Percentiles rank a stretch among this genome's conserved stretches.
Evolutionary conservation across 64 coral and sea anemone species (phyloP).

Genomic region (Exaiptasia diaphana): DNA sequence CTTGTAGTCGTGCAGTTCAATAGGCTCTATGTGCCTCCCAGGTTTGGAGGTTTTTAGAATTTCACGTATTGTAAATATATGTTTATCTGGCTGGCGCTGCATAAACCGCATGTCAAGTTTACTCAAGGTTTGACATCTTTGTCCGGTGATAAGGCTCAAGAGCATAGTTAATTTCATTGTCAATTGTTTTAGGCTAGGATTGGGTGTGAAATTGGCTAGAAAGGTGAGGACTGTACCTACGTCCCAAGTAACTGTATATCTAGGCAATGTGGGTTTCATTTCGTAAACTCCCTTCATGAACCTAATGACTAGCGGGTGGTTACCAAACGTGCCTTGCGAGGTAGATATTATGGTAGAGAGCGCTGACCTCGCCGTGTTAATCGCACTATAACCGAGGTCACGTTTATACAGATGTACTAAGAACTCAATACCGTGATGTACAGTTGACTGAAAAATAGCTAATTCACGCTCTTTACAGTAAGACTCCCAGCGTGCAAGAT

Average conservation of each 20-base stretch:
- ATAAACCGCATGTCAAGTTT: constrained; percentile 5
- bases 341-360: neutral
- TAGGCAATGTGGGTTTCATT: neutral
- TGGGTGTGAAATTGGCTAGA: neutral
- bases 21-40: constrained; percentile 13
- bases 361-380: constrained; percentile 33
- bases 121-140: too few species aligned
- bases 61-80: neutral
- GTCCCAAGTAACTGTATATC: neutral
- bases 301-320: neutral
- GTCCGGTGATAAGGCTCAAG: neutral
- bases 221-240: neutral
- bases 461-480: neutral
- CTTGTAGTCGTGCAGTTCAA: neutral
- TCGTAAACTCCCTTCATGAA: constrained; percentile 14
- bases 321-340: neutral
- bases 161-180: neutral
- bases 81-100: constrained; percentile 2
- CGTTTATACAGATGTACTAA: neutral
- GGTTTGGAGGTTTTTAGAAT: constrained; percentile 28
- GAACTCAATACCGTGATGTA: neutral
- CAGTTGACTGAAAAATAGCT: neutral
- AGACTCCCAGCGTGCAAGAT: neutral
- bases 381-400: constrained; percentile 22
- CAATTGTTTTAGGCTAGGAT: neutral